A percentile compares a stretch with the other conserved stretches of the same genome.
Conservation (phyloP, 2,113 vertebrate species). For the Indri indri region DNA sequence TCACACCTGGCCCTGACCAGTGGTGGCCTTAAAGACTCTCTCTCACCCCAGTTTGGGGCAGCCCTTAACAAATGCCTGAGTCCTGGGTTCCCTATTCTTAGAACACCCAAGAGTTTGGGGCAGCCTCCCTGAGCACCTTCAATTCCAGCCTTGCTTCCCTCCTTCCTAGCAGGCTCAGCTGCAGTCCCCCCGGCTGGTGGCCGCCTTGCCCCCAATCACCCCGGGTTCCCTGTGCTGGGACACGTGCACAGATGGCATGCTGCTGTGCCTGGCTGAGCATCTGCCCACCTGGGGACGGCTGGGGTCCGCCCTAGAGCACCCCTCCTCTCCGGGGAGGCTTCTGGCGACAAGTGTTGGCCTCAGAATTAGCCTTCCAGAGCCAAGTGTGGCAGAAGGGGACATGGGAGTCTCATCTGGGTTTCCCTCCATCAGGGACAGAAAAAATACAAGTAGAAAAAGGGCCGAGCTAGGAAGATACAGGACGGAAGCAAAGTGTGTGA, state of each 20-base stretch:
- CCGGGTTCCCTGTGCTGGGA: background rate
- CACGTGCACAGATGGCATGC: fast-evolving
- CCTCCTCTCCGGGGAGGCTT: background rate
- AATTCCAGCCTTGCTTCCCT: background rate
- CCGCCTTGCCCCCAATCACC: background rate
- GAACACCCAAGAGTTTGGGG: fast-evolving
- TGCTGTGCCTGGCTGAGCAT: background rate
- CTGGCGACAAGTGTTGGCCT: background rate
- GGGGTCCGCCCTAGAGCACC: background rate
- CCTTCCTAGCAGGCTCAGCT: background rate
- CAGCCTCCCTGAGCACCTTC: too few species aligned
- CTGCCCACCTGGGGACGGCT: fast-evolving
- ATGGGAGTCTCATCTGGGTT: background rate
- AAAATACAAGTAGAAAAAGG: background rate
- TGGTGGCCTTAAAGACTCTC: background rate
- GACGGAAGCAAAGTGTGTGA: background rate
- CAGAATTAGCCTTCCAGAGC: background rate
- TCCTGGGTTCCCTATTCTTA: too few species aligned
- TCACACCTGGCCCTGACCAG: background rate
- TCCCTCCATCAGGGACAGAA: background rate
- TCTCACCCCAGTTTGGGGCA: background rate
- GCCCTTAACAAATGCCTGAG: background rate
- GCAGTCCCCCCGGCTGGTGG: fast-evolving
- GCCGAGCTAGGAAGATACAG: background rate
- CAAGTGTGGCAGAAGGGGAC: background rate